Conservation (phyloP, 2,888 invertebrate species). For the Erebia ligea region DNA sequence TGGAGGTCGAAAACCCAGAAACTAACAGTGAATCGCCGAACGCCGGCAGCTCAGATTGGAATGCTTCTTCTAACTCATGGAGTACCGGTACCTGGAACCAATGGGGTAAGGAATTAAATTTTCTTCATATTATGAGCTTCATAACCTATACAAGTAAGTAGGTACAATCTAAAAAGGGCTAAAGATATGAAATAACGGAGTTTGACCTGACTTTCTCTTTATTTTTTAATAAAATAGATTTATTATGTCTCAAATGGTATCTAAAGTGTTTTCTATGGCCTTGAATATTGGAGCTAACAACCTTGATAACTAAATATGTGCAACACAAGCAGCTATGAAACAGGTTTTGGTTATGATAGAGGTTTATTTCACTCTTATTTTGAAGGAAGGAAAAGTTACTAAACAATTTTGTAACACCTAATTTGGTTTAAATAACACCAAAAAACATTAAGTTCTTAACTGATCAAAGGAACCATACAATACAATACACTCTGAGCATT, state of each 20-base stretch:
- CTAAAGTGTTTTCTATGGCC: neutral
- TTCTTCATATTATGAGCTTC: neutral
- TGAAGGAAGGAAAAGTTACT: neutral
- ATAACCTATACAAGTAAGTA: neutral
- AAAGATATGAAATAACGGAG: neutral
- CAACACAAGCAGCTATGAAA: neutral
- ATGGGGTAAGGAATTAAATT: conserved; percentile 65
- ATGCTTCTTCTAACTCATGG: conserved; percentile 68
- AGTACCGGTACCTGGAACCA: conserved; percentile 68
- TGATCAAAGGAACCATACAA: too few species aligned
- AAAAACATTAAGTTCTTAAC: too few species aligned
- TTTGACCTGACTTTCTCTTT: neutral
- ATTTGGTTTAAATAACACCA: too few species aligned
- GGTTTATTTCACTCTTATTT: neutral
- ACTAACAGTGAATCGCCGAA: conserved; percentile 65
- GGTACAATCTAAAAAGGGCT: too few species aligned
- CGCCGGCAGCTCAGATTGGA: conserved; percentile 66
- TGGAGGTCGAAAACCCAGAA: conserved; percentile 92
- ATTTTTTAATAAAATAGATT: neutral
- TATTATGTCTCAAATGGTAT: neutral
- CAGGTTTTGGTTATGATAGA: neutral
- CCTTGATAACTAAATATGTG: neutral
- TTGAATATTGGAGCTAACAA: neutral
- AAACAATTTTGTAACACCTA: too few species aligned
- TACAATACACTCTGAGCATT: too few species aligned